These are phyloP conservation scores for Tetrao urogallus DNA, from an alignment of 2,113 vertebrate genomes.

Conservation along the genomic window DNA sequence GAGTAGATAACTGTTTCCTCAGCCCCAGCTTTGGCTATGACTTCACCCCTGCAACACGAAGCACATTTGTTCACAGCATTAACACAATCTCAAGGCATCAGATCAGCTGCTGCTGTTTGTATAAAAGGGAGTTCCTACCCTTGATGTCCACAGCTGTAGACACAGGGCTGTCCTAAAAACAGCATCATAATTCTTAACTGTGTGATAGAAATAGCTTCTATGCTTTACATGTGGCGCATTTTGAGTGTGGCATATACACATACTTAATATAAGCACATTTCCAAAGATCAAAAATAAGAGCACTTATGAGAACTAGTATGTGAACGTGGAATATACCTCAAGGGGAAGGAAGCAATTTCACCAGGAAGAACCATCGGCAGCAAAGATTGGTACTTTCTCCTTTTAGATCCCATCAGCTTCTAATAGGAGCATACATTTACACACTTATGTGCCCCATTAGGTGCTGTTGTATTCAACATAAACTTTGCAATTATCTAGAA, in stretches of 20 bases:
- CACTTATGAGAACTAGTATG: background rate
- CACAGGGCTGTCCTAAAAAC: background rate
- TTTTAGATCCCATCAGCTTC: background rate
- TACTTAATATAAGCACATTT: background rate
- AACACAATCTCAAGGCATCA: background rate
- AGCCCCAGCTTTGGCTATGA: conserved; percentile 87
- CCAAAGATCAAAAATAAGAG: background rate
- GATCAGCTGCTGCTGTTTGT: conserved; percentile 41
- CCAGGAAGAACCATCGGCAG: background rate
- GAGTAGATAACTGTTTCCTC: conserved; percentile 89
- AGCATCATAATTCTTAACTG: background rate
- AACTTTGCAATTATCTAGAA: background rate
- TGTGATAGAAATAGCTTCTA: background rate
- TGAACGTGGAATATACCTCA: background rate
- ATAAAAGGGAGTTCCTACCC: background rate
- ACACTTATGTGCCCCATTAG: background rate
- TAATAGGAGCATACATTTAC: background rate
- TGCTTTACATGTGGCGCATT: background rate
- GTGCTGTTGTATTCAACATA: background rate
- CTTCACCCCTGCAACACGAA: conserved; percentile 89
- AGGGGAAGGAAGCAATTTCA: background rate
- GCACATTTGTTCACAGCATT: conserved; percentile 40
- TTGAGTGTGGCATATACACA: background rate
- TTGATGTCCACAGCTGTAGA: background rate
- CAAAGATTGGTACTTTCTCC: background rate